Conservation (phyloP, 1,140 invertebrate species). For the Drosophila ambigua region DNA sequence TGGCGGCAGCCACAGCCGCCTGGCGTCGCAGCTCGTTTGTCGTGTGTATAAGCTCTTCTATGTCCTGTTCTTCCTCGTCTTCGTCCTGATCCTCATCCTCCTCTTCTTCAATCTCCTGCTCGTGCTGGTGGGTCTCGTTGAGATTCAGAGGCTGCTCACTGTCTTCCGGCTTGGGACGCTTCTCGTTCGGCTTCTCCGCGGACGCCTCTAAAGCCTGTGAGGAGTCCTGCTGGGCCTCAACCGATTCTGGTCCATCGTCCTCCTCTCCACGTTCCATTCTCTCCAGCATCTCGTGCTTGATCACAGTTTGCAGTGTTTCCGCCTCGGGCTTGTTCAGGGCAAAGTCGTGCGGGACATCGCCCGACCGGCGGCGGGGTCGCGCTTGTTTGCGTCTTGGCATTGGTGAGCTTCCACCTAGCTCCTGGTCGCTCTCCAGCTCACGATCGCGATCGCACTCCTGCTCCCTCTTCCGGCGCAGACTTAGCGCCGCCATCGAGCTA, state of each 20-base stretch:
- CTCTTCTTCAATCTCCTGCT: conserved; percentile 40
- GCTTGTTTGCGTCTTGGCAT: conserved; percentile 92
- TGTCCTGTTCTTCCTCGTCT: conserved; percentile 76
- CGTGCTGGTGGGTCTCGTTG: conserved; percentile 21
- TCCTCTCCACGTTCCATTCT: conserved; percentile 49
- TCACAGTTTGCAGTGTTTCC: conserved; percentile 74
- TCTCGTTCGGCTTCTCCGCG: conserved; percentile 11
- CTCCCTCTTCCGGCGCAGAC: conserved; percentile 80
- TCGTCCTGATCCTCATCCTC: conserved; percentile 54
- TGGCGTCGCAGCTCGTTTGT: conserved; percentile 77
- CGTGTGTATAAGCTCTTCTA: conserved; percentile 79
- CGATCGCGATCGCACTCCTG: conserved; percentile 66
- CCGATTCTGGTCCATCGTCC: conserved; percentile 14
- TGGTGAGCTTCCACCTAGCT: conserved; percentile 86
- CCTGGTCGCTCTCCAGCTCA: conserved; percentile 70
- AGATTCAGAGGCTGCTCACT: conserved; percentile 2
- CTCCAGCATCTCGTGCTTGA: conserved; percentile 72
- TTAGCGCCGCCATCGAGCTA: conserved; percentile 63
- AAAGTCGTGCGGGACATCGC: conserved; percentile 87
- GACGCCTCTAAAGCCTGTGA: conserved; percentile 18
- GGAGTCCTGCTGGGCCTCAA: conserved; percentile 25
- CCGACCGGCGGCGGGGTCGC: conserved; percentile 90
- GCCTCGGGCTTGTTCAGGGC: conserved; percentile 58
- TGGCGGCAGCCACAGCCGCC: conserved; percentile 63
- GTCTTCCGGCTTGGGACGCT: conserved; percentile 13